Conservation (phyloP, 1,140 invertebrate species). For the Physella acuta region DNA sequence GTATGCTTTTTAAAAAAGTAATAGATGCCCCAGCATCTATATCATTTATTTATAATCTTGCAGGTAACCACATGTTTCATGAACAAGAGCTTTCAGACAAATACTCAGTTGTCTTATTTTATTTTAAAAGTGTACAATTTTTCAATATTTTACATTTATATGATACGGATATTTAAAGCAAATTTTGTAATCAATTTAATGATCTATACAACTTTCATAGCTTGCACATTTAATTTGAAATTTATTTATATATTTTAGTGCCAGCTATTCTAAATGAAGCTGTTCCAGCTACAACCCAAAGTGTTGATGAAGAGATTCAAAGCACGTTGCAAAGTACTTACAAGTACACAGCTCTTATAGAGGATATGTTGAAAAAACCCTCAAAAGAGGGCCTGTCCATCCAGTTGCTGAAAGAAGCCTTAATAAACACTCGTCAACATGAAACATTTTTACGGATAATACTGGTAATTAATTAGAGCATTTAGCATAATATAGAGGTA, state of each 20-base stretch:
- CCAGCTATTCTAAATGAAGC: constrained; percentile 61
- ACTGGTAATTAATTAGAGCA: constrained; percentile 44
- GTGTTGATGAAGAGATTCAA: constrained; percentile 58
- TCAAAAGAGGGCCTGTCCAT: constrained; percentile 42
- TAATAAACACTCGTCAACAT: constrained; percentile 59
- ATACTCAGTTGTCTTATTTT: no score
- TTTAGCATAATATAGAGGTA: neutral
- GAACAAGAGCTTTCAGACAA: no score
- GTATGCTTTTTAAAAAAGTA: no score
- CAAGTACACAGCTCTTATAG: constrained; percentile 57
- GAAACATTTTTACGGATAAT: constrained; percentile 59
- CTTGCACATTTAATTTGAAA: no score
- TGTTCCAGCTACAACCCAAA: constrained; percentile 59
- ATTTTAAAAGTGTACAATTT: no score
- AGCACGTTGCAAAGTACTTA: constrained; percentile 47
- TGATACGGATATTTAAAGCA: no score
- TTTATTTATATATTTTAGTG: constrained; percentile 52
- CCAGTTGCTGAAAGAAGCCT: constrained; percentile 54
- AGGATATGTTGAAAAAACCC: constrained; percentile 45
- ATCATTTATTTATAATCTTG: no score
- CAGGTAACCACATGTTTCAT: no score
- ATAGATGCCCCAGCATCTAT: no score
- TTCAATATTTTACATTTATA: no score
- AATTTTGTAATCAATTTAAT: no score
- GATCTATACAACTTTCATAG: no score